These are phyloP conservation scores for Epinotia ramella DNA, from an alignment of 2,888 invertebrate genomes.

Conservation along the genomic window DNA sequence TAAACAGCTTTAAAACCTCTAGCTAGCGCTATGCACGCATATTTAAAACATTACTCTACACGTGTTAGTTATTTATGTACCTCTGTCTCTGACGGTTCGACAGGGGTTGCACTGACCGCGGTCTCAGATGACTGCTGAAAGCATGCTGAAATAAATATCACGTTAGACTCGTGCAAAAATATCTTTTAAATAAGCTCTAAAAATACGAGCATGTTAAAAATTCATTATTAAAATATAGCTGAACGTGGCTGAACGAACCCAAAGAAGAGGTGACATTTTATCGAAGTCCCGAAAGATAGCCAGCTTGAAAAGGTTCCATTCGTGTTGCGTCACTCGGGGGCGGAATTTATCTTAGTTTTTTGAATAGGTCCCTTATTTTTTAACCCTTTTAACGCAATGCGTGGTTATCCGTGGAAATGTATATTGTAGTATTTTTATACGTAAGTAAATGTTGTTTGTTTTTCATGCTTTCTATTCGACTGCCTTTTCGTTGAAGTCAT, in stretches of 20 bases:
- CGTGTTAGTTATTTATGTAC: no score
- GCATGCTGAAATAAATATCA: no score
- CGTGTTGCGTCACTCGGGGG: conserved; percentile 38
- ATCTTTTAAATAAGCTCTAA: neutral
- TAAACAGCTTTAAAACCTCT: no score
- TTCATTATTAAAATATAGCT: conserved; percentile 18
- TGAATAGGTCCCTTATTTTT: conserved; percentile 38
- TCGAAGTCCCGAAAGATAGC: conserved; percentile 42
- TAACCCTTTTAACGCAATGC: conserved; percentile 22
- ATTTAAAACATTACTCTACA: no score
- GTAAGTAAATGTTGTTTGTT: no score
- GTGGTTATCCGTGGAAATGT: conserved; percentile 8
- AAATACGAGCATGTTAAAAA: conserved; percentile 2
- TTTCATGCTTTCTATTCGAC: no score
- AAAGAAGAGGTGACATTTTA: conserved; percentile 32
- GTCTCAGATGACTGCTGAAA: no score
- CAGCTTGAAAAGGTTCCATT: conserved; percentile 38
- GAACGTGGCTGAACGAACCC: neutral
- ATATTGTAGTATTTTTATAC: neutral
- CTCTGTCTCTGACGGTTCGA: no score
- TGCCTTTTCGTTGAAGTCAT: no score
- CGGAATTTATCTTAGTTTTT: conserved; percentile 32
- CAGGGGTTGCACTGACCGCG: no score
- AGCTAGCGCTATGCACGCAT: no score
- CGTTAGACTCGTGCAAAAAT: no score